Base-by-base conservation (phyloP, 2,888 invertebrate genomes). In the Rotaria magnacalcarata region DNA sequence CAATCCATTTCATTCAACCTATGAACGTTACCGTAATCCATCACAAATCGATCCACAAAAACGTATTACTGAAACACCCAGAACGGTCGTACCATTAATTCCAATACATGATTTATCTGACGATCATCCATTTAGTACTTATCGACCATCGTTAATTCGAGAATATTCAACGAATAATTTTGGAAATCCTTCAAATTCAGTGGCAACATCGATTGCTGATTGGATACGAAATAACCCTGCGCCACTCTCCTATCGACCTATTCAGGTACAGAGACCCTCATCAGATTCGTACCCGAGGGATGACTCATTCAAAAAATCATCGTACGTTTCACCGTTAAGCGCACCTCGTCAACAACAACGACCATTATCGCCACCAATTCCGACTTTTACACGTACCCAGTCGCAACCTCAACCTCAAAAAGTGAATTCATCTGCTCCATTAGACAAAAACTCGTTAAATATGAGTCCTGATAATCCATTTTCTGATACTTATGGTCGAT, bases 391-490 rank as follows among this genome's bases (percentile, higher is more conserved):
- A 67, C 24, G 43, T n/a, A 24, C n/a, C 34, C 34, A 34, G 34
- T 34, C 34, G 47, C 24, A 43, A 47, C 14, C 47, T 6, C 80
- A 67, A 19, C 1, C 80, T n/a, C 24, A 24, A 43, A 80, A 43
- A n/a, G 2, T 24, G 14, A 80, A 47, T 43, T 1, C 10, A 14
- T 67, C 67, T 19, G 47, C 24, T 47, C 80, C 80, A 47, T 43
- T 47, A 5, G 80, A 80, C 14, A 80, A 80, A 47, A 80, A 21
- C 5, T 80, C 80, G 0, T 21, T 80, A 14, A 80, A 80, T 80
- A 80, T 80, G 80, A 47, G 47, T n/a, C 80, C 80, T 80, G 80
- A 80, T 47, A 80, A 80, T 80, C 80, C 80, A n/a, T 80, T 80
- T 80, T 47, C 80, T n/a, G n/a, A 43, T 5, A 47, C 80, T 4